These are phyloP conservation scores for Meteorus sp. DNA, from an alignment of 1,140 invertebrate genomes.

Conservation along the genomic window DNA sequence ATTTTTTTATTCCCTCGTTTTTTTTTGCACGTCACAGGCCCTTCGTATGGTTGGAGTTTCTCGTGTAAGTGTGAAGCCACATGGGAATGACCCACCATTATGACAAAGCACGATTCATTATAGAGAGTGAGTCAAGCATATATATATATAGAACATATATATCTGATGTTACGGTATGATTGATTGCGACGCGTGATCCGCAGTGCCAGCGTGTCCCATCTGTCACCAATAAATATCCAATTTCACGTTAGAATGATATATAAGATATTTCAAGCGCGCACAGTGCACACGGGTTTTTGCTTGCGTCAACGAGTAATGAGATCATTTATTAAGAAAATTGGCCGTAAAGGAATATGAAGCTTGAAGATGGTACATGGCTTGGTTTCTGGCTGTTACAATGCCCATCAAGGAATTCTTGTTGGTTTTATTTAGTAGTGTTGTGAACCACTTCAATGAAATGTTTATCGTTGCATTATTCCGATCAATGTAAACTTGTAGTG, in stretches of 20 bases:
- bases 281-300: conserved; percentile 50
- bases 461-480: too few relatives aligned
- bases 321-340: conserved; percentile 59
- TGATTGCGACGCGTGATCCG: conserved; percentile 52
- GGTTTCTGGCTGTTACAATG: too few relatives aligned
- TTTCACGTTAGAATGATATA: conserved; percentile 58
- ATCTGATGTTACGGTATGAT: conserved; percentile 52
- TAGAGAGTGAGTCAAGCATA: background rate
- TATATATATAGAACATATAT: conserved; percentile 22
- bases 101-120: conserved; percentile 19
- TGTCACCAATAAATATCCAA: conserved; percentile 61
- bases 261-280: conserved; percentile 56
- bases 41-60: too few relatives aligned
- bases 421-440: too few relatives aligned
- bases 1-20: too few relatives aligned
- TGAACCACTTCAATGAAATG: too few relatives aligned
- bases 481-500: too few relatives aligned
- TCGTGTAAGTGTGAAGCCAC: background rate
- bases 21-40: background rate
- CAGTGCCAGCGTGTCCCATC: conserved; percentile 52
- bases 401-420: too few relatives aligned
- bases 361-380: too few relatives aligned
- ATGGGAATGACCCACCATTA: conserved; percentile 20
- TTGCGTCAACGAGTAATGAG: conserved; percentile 48
- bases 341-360: conserved; percentile 31